Base-by-base conservation (phyloP, 2,888 invertebrate genomes). In the Epinotia ramella region DNA sequence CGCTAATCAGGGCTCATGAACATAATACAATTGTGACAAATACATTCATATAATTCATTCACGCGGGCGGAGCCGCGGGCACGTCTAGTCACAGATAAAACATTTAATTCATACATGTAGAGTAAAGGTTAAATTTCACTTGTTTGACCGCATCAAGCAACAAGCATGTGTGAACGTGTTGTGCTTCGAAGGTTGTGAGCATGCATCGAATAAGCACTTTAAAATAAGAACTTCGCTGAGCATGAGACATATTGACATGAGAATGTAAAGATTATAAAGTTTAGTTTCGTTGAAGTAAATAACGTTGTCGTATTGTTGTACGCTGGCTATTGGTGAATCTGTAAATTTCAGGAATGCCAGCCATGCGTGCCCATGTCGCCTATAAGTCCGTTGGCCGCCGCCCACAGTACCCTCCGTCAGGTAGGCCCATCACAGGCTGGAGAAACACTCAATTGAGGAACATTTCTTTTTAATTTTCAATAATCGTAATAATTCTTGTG, bases 331-430 rank as follows among this genome's bases (percentile, higher is more conserved):
- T 24, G 60, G 60, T 53, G 20, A 73, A 56, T 68, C 20, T 73
- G 12, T 67, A 24, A 24, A 9, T 73, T 73, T 73, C 73, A 73
- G 73, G 49, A 33, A 60, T 53, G 53, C 53, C 59, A 20, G 4
- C 57, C 18, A 56, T 59, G 62, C 64, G 62, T 9, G 62, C 33
- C 53, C 28, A 28, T 24, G 20, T 53, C n/a, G 28, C 62, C 11
- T 62, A 44, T 49, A 46, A 28, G 2, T 16, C 60, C 11, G 18
- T 18, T 20, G 20, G 24, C 12, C 62, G 53, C 62, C 40, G 18
- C 20, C 40, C 40, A 3, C 56, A 20, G 18, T 40, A 16, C n/a
- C 18, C 16, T 46, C 4, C 11, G 12, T n/a, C 66, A 67, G 67
- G 67, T 67, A 63, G 63, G 63, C 63, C 40, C n/a, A 18, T 9